phyloP scores from a whole-genome alignment of 2,113 vertebrate species.

The Pleuronectes platessa region DNA sequence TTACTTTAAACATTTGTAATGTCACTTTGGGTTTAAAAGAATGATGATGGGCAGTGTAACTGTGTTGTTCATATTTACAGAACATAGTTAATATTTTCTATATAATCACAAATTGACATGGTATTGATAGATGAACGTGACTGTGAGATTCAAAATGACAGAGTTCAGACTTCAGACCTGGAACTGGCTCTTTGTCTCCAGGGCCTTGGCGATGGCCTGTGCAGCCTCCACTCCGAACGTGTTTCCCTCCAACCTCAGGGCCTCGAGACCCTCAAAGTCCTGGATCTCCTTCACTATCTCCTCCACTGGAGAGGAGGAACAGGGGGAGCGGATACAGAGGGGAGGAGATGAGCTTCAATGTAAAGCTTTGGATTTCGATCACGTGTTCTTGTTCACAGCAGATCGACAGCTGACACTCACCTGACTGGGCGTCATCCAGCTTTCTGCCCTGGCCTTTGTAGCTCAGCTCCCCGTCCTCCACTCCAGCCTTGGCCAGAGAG shows the following conservation, averaged over 20 bases:
- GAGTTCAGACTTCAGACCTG: constrained; percentile 81
- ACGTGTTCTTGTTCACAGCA: no score
- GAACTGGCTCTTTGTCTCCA: constrained; percentile 90
- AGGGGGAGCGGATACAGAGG: background rate
- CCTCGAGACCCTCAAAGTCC: constrained; percentile 88
- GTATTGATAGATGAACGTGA: background rate
- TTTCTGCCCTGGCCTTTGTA: constrained; percentile 96
- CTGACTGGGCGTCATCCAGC: constrained; percentile 92
- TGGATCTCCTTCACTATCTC: constrained; percentile 92
- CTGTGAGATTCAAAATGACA: background rate
- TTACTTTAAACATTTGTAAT: no score
- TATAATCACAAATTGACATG: background rate
- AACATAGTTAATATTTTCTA: background rate
- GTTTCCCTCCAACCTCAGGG: constrained; percentile 94
- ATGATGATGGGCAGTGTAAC: no score
- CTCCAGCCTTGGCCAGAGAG: constrained; percentile 91
- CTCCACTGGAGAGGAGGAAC: constrained; percentile 76
- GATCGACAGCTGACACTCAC: constrained; percentile 76
- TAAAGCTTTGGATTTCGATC: no score
- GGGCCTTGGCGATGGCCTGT: constrained; percentile 91
- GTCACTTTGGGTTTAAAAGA: no score
- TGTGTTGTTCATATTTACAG: no score
- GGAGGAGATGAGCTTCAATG: no score
- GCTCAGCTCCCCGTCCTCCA: constrained; percentile 91
- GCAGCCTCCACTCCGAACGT: constrained; percentile 95